Evolutionary conservation across 1,140 invertebrate genomes (phyloP).

Genomic region (Theocolax elegans): DNA sequence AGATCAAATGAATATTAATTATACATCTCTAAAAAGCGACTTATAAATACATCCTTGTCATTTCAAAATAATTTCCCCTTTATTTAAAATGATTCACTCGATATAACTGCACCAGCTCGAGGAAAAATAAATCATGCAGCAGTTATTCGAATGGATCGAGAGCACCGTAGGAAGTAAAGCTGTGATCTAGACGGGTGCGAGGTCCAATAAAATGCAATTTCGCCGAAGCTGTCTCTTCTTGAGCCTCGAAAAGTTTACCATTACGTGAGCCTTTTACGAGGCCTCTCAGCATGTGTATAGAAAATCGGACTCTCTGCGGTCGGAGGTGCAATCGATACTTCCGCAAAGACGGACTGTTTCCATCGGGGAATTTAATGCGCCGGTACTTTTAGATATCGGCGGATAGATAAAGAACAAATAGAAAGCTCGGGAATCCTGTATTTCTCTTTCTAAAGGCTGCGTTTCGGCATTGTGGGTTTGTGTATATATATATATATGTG

Average conservation of each 20-base stretch:
- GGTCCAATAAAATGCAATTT: conserved; percentile 38
- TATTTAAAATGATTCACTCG: too few species aligned
- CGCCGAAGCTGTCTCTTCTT: neutral
- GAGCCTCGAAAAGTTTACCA: conserved; percentile 35
- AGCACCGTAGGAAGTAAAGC: conserved; percentile 9
- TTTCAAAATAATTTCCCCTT: too few species aligned
- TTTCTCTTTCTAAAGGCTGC: neutral
- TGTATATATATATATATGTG: too few species aligned
- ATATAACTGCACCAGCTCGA: too few species aligned
- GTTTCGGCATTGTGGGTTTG: too few species aligned
- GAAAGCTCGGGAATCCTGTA: neutral
- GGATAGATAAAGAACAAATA: conserved; percentile 19
- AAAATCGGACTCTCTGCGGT: conserved; percentile 21
- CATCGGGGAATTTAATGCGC: conserved; percentile 45
- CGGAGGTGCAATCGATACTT: neutral
- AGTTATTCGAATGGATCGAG: conserved; percentile 27
- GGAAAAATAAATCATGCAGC: neutral
- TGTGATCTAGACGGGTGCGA: neutral
- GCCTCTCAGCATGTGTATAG: conserved; percentile 1
- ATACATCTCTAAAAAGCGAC: too few species aligned
- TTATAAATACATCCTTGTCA: too few species aligned
- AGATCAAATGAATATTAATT: too few species aligned
- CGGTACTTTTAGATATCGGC: conserved; percentile 39
- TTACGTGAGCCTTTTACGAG: conserved; percentile 36
- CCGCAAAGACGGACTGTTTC: too few species aligned